Percentiles rank a stretch among this genome's conserved stretches.
phyloP scores from a whole-genome alignment of 1,140 invertebrate genomes.

The Pogonognathellus flavescens region DNA sequence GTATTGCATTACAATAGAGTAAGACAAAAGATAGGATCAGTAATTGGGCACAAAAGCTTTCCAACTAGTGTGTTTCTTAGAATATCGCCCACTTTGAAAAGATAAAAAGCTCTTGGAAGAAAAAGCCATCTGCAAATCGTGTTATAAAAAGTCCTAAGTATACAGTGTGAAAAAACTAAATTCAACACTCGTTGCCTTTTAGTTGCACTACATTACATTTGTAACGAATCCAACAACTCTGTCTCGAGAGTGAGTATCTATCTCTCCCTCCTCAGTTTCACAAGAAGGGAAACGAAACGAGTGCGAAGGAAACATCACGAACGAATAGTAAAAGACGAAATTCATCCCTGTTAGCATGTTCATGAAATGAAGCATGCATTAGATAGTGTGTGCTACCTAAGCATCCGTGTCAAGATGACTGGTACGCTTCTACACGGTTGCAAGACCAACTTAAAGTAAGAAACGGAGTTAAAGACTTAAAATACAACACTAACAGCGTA shows the following conservation, averaged over 20 bases:
- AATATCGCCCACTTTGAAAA: slow-evolving; percentile 39
- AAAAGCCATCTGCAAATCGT: slow-evolving; percentile 30
- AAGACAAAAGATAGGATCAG: slow-evolving; percentile 45
- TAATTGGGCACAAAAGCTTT: slow-evolving; percentile 46
- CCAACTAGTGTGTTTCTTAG: slow-evolving; percentile 12
- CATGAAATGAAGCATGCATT: slow-evolving; percentile 18
- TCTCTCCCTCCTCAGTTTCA: not conserved
- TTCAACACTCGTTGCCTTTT: slow-evolving; percentile 1
- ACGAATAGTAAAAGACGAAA: slow-evolving; percentile 8
- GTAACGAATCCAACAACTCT: not conserved
- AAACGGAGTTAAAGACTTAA: slow-evolving; percentile 21
- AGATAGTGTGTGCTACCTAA: not conserved
- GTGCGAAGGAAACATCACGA: not conserved
- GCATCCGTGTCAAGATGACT: not conserved
- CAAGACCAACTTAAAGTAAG: not conserved
- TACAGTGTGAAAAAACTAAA: not conserved
- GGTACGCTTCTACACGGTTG: not conserved
- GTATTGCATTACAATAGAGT: slow-evolving; percentile 36
- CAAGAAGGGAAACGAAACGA: not conserved
- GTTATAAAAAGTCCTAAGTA: slow-evolving; percentile 29
- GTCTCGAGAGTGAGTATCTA: not conserved
- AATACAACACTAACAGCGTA: not conserved
- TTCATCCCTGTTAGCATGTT: not conserved
- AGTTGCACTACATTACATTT: not conserved
- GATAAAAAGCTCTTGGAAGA: slow-evolving; percentile 15